Evolutionary conservation across 1,140 invertebrate species (phyloP), one percentile per base, ranked within the genome.

Genomic region (Colletes gigas): DNA sequence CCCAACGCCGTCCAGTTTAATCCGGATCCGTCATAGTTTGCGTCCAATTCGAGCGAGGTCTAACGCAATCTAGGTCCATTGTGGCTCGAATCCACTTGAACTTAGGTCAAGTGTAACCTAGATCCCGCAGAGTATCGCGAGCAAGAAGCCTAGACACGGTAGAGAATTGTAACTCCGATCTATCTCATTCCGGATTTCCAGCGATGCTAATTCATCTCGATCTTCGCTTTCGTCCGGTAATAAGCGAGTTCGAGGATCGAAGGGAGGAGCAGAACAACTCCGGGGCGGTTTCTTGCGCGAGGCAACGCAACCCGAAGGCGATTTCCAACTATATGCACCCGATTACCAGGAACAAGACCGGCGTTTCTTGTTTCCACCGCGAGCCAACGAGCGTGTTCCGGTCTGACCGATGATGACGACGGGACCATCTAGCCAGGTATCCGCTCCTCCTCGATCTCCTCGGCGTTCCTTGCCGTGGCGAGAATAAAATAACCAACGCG

Each of bases 321-420:
- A 50, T 83, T 83, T 85, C 87, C 85, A 82, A 85, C 78, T 80
- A 85, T 88, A 83, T 72, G 63, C 76, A 68, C 78, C 76, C 82
- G 84, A 88, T 85, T 87, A 85, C 83, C 82, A 67, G 78, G 84
- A 88, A 88, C 85, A 82, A 88, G 79, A 67, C 62, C 65, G 39
- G 71, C 65, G 74, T 86, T 89, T 89, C 88, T 88, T 83, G 84
- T 84, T 80, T 81, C 72, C 70, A 82, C 75, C 73, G 82, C 86
- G 79, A 77, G 69, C 44, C 69, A 85, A 81, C 79, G 69, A 83
- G 80, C 77, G 62, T 76, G 59, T 66, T 68, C 55, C 78, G 82
- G 54, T 78, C 68, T 72, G 55, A 63, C 57, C 78, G 81, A 79
- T 67, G 78, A 80, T 57, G 78, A 80, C 50, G 70, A 65, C 70